phyloP scores from a whole-genome alignment of 1,140 invertebrate genomes.

The Drosophila paulistorum region DNA sequence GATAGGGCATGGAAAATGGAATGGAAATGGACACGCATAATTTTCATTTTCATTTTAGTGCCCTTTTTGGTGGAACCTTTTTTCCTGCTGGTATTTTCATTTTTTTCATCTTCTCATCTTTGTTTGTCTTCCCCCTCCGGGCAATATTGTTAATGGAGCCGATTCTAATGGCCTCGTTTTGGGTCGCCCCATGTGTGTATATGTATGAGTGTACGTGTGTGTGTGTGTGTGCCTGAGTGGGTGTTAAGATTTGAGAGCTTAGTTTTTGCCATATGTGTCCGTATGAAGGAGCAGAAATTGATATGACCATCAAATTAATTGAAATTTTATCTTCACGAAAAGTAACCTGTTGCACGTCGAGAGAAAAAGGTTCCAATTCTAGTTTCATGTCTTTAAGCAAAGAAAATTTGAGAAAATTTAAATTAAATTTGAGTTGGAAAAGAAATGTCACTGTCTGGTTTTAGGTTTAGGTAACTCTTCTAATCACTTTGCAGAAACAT shows the following conservation, averaged over 20 bases:
- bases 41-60: conserved; percentile 74
- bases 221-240: background rate
- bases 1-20: conserved; percentile 35
- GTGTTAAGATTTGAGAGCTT: conserved; percentile 12
- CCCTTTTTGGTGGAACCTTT: conserved; percentile 57
- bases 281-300: conserved; percentile 42
- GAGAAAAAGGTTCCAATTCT: background rate
- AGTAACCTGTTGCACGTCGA: conserved; percentile 49
- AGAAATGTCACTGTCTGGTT: too few relatives aligned
- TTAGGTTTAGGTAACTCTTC: too few relatives aligned
- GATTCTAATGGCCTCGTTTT: conserved; percentile 63
- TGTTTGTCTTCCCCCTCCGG: conserved; percentile 15
- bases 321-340: conserved; percentile 37
- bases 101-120: conserved; percentile 7
- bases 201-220: background rate
- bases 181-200: conserved; percentile 11
- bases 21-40: conserved; percentile 62
- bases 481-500: too few relatives aligned
- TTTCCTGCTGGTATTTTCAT: conserved; percentile 1
- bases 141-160: conserved; percentile 77
- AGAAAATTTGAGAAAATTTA: too few relatives aligned
- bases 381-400: too few relatives aligned
- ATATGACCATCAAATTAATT: conserved; percentile 62
- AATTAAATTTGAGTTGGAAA: too few relatives aligned
- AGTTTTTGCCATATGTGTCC: conserved; percentile 50